A percentile compares a stretch with the other conserved stretches of the same genome.
Evolutionary conservation across 2,113 vertebrate species (phyloP).

Genomic region (Piliocolobus tephrosceles): DNA sequence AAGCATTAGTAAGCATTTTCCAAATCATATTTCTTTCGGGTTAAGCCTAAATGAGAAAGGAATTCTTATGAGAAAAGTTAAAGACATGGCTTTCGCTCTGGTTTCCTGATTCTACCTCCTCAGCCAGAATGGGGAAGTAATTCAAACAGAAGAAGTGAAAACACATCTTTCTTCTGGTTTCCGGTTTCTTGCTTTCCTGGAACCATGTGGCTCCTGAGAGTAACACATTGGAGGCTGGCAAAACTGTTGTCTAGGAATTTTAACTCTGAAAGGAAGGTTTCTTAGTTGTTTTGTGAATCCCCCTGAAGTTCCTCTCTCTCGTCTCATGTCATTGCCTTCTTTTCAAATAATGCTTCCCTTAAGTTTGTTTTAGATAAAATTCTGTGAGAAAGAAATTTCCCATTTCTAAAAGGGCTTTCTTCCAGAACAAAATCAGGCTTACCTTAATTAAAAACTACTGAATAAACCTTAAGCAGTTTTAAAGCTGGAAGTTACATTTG

Average conservation of each 20-base stretch:
- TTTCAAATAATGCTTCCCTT: conserved; percentile 21
- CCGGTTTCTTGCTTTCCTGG: neutral
- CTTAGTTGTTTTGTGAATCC: neutral
- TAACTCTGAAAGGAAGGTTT: neutral
- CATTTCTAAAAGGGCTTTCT: neutral
- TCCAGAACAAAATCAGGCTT: neutral
- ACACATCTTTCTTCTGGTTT: neutral
- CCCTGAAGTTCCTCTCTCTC: neutral
- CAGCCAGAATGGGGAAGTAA: neutral
- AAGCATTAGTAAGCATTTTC: neutral
- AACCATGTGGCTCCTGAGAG: neutral
- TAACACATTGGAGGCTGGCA: neutral
- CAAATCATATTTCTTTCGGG: neutral
- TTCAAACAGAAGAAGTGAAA: neutral
- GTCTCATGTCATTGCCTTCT: neutral
- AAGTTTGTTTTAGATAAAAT: neutral
- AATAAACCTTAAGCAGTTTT: neutral
- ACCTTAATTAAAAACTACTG: neutral
- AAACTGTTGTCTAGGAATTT: neutral
- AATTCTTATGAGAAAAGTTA: neutral
- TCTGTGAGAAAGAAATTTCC: neutral
- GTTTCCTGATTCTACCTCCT: neutral
- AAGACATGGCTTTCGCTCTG: neutral
- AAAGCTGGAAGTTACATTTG: neutral
- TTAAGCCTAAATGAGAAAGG: neutral